Conservation (phyloP, 2,113 vertebrate species). For the Saccopteryx leptura region DNA sequence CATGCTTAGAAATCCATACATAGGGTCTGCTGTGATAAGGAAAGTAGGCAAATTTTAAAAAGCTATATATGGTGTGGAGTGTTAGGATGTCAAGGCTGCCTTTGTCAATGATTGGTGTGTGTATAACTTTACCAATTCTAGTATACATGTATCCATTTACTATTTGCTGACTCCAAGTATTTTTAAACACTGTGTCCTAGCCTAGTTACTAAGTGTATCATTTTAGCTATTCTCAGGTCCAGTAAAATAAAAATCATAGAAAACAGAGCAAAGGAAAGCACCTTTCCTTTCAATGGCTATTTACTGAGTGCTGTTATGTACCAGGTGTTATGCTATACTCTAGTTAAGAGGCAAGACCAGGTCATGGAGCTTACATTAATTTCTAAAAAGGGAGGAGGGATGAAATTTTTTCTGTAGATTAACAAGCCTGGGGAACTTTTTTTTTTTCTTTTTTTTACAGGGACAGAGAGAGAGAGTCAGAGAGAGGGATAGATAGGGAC, state of each 20-base stretch:
- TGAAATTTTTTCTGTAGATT: not conserved
- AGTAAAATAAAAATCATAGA: conserved; percentile 57
- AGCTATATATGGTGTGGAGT: not conserved
- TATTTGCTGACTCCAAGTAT: not conserved
- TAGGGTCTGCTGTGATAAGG: not conserved
- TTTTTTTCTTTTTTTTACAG: not conserved
- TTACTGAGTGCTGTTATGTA: not conserved
- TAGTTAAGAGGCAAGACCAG: not conserved
- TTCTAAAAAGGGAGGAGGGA: not conserved
- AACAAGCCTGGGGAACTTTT: not conserved
- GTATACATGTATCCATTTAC: not conserved
- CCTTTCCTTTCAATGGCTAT: conserved; percentile 7
- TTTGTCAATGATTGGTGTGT: not conserved
- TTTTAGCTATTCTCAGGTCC: conserved; percentile 39
- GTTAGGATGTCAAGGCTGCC: not conserved
- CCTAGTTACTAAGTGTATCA: conserved; percentile 8
- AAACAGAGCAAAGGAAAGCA: conserved; percentile 28
- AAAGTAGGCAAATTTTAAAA: not conserved
- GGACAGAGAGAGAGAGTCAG: not conserved
- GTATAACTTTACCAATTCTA: not conserved
- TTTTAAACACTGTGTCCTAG: not conserved
- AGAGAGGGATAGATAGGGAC: not conserved
- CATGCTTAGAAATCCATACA: not conserved
- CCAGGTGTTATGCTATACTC: not conserved
- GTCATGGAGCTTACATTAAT: not conserved